phyloP scores from a whole-genome alignment of 2,888 invertebrate genomes.

The Melinaea menophilus region DNA sequence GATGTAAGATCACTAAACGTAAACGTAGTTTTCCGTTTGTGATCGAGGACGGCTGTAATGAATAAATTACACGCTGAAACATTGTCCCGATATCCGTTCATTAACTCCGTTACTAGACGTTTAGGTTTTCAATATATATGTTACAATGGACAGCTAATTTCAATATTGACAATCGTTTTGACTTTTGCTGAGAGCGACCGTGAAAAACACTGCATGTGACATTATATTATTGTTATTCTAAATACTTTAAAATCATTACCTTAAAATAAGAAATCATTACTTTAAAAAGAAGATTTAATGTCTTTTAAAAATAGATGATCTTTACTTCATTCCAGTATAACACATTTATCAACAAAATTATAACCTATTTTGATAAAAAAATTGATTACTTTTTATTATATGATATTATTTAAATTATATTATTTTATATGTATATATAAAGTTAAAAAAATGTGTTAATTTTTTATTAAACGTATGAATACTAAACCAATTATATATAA shows the following conservation, averaged over 20 bases:
- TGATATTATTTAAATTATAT: too few relatives aligned
- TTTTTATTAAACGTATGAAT: too few relatives aligned
- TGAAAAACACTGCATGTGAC: slow-evolving; percentile 47
- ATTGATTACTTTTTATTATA: too few relatives aligned
- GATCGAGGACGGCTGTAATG: slow-evolving; percentile 76
- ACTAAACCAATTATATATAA: too few relatives aligned
- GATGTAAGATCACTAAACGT: slow-evolving; percentile 46
- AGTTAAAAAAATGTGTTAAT: too few relatives aligned
- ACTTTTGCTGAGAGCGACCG: slow-evolving; percentile 47
- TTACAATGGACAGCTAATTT: slow-evolving; percentile 48
- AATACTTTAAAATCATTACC: slow-evolving; percentile 31
- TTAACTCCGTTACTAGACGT: slow-evolving; percentile 56
- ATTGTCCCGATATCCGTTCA: slow-evolving; percentile 72
- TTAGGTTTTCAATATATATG: slow-evolving; percentile 44
- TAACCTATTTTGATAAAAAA: too few relatives aligned
- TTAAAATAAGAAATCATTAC: not conserved
- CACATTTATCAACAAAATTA: too few relatives aligned
- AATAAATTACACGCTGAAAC: slow-evolving; percentile 78
- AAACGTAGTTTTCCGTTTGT: slow-evolving; percentile 64
- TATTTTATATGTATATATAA: too few relatives aligned
- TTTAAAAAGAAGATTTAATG: too few relatives aligned
- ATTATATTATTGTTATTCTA: slow-evolving; percentile 44
- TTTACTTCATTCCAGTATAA: too few relatives aligned
- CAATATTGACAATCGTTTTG: slow-evolving; percentile 66
- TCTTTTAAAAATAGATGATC: too few relatives aligned